These are phyloP conservation scores for Agonopterix heracliana DNA, from an alignment of 2,888 invertebrate genomes.

Conservation along the genomic window DNA sequence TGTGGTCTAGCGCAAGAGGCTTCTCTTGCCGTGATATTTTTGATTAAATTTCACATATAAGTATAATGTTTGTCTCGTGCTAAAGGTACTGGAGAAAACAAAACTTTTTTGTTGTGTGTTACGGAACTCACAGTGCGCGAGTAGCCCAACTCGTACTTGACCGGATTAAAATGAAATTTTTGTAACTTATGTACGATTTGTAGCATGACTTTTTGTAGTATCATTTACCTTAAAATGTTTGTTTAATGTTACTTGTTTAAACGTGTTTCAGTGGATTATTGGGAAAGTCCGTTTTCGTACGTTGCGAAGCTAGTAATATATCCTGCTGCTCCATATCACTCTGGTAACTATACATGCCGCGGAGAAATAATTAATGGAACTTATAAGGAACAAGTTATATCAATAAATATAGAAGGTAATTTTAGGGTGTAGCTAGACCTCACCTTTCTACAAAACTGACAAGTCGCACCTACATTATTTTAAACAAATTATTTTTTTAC, in stretches of 20 bases:
- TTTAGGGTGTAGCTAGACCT: no score
- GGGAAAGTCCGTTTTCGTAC: constrained; percentile 33
- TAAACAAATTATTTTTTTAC: no score
- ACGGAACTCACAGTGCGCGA: no score
- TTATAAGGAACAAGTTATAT: constrained; percentile 22
- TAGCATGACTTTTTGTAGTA: not conserved
- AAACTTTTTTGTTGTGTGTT: no score
- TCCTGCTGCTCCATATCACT: constrained; percentile 16
- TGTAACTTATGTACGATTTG: no score
- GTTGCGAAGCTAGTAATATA: constrained; percentile 30
- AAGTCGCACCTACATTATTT: not conserved
- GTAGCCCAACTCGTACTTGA: no score
- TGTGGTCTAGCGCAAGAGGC: no score
- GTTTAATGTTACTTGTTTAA: not conserved
- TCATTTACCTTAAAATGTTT: not conserved
- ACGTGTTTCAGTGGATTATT: constrained; percentile 31
- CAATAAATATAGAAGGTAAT: constrained; percentile 44
- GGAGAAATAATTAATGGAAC: constrained; percentile 25
- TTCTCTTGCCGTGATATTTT: no score
- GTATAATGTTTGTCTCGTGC: no score
- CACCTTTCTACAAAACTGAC: not conserved
- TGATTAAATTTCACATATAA: no score
- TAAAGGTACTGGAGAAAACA: no score
- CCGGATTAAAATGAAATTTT: no score
- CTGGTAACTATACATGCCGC: constrained; percentile 45